Evolutionary conservation across 1,140 invertebrate species (phyloP), one percentile per base, ranked within the genome.

Genomic region (Ceratitis capitata): DNA sequence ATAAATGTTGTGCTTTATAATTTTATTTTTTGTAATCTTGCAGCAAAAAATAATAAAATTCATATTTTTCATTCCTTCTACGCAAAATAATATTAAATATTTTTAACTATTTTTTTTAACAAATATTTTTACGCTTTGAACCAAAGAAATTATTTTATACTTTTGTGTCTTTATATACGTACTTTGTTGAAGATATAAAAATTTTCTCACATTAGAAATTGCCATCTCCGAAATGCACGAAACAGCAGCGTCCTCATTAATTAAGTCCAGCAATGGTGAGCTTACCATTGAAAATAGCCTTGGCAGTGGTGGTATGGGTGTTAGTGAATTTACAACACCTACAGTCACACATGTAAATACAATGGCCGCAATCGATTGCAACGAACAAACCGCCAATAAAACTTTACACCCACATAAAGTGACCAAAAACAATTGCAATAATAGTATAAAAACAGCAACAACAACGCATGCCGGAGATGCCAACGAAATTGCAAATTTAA

Each of bases 371-470:
- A 32, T 26, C 16, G 56, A 42, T 84, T 69, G 3, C 83, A 85
- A 14, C 23, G 51, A 83, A 4, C n/a, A 26, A 49, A 86, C 53
- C 45, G 82, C 84, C 51, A 85, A 82, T 64, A 69, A 85, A 39
- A 83, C 26, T n/a, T 6, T 16, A 32, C 26, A 47, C 10, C 19
- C 45, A 32, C 14, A 83, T 32, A 53, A 83, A 83, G 82, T 7
- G 2, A 32, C 26, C 29, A 12, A 35, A 53, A 53, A 53, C 47
- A 53, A 83, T 83, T 51, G 16, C 23, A 4, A 83, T 26, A 19
- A 49, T 16, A 51, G 23, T 53, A 14, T 47, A 29, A n/a, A n/a
- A n/a, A n/a, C 82, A 53, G 51, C 19, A 19, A 45, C 69, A 45
- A 12, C 69, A 78, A 12, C 39, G n/a, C 19, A 23, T 47, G n/a